Conservation (phyloP, 2,888 invertebrate genomes). For the Fragum whitleyi region DNA sequence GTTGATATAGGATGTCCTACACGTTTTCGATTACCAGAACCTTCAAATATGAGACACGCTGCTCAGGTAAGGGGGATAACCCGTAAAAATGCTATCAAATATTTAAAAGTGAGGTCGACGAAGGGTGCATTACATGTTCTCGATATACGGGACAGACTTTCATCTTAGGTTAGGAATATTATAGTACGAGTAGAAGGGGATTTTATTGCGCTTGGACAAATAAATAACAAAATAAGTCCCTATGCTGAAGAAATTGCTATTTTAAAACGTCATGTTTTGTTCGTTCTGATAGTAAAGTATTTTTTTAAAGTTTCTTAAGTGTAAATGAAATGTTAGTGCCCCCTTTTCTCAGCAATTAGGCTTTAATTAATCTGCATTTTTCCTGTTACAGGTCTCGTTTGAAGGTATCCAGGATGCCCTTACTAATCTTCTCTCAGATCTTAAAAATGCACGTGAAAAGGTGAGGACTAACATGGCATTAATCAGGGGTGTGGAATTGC, state of each 20-base stretch:
- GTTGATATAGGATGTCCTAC: constrained; percentile 81
- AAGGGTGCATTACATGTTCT: constrained; percentile 80
- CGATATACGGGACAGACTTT: constrained; percentile 80
- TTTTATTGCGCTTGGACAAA: too few relatives aligned
- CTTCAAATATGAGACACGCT: constrained; percentile 81
- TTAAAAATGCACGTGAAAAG: constrained; percentile 73
- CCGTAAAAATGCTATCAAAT: constrained; percentile 71
- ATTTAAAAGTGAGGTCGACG: constrained; percentile 77
- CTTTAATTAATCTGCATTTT: too few relatives aligned
- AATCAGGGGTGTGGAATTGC: too few relatives aligned
- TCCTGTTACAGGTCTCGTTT: constrained; percentile 76
- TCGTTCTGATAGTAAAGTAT: too few relatives aligned
- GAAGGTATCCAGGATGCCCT: constrained; percentile 78
- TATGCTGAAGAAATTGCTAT: too few relatives aligned
- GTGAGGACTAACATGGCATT: constrained; percentile 52
- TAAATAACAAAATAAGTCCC: too few relatives aligned
- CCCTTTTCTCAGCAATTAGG: too few relatives aligned
- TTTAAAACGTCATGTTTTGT: too few relatives aligned
- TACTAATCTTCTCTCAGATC: constrained; percentile 74
- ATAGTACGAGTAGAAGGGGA: too few relatives aligned
- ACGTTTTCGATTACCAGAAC: constrained; percentile 80
- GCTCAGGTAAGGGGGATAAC: constrained; percentile 71
- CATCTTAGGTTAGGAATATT: constrained; percentile 78
- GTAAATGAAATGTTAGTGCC: too few relatives aligned
- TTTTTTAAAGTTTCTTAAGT: too few relatives aligned